Evolutionary conservation across 2,888 invertebrate genomes (phyloP), one percentile per base, ranked within the genome.

Genomic region (Amphipyra tragopoginis): DNA sequence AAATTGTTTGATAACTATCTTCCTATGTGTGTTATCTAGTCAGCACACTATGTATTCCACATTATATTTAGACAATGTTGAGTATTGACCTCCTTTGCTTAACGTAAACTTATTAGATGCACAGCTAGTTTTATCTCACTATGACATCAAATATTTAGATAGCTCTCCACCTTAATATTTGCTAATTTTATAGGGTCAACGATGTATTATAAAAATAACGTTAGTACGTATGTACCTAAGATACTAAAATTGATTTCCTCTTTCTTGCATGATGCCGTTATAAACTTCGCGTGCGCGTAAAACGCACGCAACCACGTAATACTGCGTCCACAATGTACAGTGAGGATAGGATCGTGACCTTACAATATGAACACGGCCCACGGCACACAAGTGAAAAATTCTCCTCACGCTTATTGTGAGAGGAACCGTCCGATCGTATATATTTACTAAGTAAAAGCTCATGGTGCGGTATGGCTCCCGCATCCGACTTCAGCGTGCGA

Each of bases 231-330:
- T 36, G 1, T 36, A 11, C 5, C 9, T 11, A 10, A 21, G 21
- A 15, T 21, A 21, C 15, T 43, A 43, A 43, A 43, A 43, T 43
- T 15, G 21, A 43, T 21, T 40, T 13, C 39, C 13, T 40, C 38
- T 13, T 42, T 11, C 15, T 43, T 43, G 42, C 42, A 15, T 43
- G 15, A 21, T 43, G 42, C 42, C 15, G 13, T 2, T 43, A 8
- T 43, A 11, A 11, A 43, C 36, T 43, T 15, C 21, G 42, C 21
- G 14, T 21, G 42, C 21, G 5, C 15, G 13, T 43, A 43, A 43
- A 43, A 21, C 42, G 15, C 42, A 43, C 42, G 42, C 21, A 43
- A 43, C 42, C 10, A n/a, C 15, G 4, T 21, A 9, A 21, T 43
- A 43, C 36, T 10, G 15, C 15, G 5, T 43, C 11, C 15, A 43